phyloP scores from a whole-genome alignment of 2,113 vertebrate species.

The Daubentonia madagascariensis region DNA sequence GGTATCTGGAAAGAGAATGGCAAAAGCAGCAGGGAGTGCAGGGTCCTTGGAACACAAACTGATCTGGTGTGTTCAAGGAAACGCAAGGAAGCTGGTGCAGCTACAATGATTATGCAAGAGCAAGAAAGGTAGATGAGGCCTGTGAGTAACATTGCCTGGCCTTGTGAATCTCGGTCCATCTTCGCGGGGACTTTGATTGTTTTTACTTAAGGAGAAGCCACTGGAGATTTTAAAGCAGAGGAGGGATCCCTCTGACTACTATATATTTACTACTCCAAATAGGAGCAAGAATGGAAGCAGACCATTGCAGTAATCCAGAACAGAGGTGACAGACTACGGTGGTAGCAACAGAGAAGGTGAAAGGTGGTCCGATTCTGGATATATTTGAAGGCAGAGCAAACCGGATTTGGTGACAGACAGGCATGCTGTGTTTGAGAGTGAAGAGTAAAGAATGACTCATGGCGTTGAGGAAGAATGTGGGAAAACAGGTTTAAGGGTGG shows the following conservation, averaged over 20 bases:
- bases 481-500: background rate
- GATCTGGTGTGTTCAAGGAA: background rate
- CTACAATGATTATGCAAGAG: fast-evolving
- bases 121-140: fast-evolving
- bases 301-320: no score
- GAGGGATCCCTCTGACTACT: background rate
- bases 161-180: background rate
- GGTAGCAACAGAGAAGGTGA: no score
- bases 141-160: fast-evolving
- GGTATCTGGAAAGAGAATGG: background rate
- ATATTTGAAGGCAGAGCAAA: background rate
- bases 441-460: background rate
- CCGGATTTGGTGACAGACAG: background rate
- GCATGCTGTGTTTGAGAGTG: background rate
- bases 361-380: no score
- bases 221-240: background rate
- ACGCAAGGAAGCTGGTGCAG: fast-evolving
- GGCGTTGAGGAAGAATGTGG: background rate
- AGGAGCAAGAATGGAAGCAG: background rate
- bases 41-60: background rate
- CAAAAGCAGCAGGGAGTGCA: fast-evolving
- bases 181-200: fast-evolving
- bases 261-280: background rate
- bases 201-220: background rate
- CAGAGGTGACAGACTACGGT: fast-evolving